Evolutionary conservation across 2,888 invertebrate genomes (phyloP).

Genomic region (Drosophila monieri): DNA sequence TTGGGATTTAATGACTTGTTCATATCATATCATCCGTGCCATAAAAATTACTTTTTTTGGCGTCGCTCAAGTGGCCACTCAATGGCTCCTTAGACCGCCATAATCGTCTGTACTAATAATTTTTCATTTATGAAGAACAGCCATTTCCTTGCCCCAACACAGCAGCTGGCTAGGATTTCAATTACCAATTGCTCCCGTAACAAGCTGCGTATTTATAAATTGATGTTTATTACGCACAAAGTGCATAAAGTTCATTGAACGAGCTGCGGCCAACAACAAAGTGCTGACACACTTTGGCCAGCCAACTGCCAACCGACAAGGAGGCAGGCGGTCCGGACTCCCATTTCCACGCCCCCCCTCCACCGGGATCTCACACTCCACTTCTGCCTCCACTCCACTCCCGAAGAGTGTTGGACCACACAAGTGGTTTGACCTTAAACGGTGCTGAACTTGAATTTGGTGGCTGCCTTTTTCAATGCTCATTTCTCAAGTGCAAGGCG

Average conservation of each 20-base stretch:
- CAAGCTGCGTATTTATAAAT: slow-evolving; percentile 67
- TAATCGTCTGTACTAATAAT: slow-evolving; percentile 61
- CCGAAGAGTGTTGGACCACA: slow-evolving; percentile 55
- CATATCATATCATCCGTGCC: slow-evolving; percentile 1
- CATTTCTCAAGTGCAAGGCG: slow-evolving; percentile 38
- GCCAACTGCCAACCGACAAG: slow-evolving; percentile 53
- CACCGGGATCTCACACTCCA: not conserved
- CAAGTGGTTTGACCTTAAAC: slow-evolving; percentile 78
- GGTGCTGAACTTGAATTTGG: slow-evolving; percentile 64
- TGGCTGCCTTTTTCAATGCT: slow-evolving; percentile 10
- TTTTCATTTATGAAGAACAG: slow-evolving; percentile 31
- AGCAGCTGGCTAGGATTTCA: slow-evolving; percentile 62
- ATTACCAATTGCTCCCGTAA: slow-evolving; percentile 63
- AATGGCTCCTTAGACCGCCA: slow-evolving; percentile 45
- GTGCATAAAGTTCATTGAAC: slow-evolving; percentile 71
- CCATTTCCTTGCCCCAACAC: slow-evolving; percentile 44
- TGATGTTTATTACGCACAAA: slow-evolving; percentile 69
- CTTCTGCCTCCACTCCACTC: not conserved
- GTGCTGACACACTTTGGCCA: slow-evolving; percentile 78
- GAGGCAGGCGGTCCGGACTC: slow-evolving; percentile 35
- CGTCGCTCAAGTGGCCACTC: slow-evolving; percentile 69
- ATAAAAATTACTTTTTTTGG: slow-evolving; percentile 23
- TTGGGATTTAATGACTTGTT: slow-evolving; percentile 20
- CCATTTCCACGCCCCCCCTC: slow-evolving; percentile 1
- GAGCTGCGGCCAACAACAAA: slow-evolving; percentile 37